Evolutionary conservation across 2,113 vertebrate genomes (phyloP).

Genomic region (Sapayoa aenigma): DNA sequence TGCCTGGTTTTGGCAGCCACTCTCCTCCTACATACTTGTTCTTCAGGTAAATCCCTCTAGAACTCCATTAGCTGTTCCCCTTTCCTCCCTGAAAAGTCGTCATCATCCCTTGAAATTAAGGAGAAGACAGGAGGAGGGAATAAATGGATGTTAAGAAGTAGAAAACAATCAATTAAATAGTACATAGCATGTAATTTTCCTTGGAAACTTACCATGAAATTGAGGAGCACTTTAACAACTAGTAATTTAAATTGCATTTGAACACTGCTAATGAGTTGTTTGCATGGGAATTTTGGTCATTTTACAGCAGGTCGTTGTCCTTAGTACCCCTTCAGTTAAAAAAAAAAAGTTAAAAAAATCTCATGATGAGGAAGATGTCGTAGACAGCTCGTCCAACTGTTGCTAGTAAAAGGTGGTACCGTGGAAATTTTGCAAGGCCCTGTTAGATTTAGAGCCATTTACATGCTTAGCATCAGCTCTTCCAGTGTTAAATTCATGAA

Average conservation of each 20-base stretch:
- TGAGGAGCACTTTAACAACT: conserved; percentile 76
- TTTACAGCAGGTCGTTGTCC: conserved; percentile 62
- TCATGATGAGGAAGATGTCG: background rate
- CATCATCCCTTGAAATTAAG: conserved; percentile 67
- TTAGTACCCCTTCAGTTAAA: conserved; percentile 57
- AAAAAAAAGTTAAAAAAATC: background rate
- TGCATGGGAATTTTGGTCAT: conserved; percentile 74
- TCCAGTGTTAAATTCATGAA: background rate
- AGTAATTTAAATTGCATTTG: conserved; percentile 78
- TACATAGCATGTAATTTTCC: conserved; percentile 77
- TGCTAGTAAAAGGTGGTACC: background rate
- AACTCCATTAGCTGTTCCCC: background rate
- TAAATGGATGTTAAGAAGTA: conserved; percentile 76
- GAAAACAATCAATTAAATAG: conserved; percentile 81
- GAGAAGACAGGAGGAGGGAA: conserved; percentile 55
- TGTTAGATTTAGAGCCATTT: background rate
- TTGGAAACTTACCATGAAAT: conserved; percentile 77
- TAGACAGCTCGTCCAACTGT: background rate
- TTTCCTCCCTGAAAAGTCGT: conserved; percentile 56
- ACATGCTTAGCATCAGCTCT: background rate
- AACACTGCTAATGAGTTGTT: conserved; percentile 75
- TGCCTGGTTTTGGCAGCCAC: conserved; percentile 39
- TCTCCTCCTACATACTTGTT: conserved; percentile 50
- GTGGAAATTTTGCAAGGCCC: background rate
- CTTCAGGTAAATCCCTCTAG: conserved; percentile 66